Conservation (phyloP, 2,797 vertebrate genomes). For the Scyliorhinus canicula region DNA sequence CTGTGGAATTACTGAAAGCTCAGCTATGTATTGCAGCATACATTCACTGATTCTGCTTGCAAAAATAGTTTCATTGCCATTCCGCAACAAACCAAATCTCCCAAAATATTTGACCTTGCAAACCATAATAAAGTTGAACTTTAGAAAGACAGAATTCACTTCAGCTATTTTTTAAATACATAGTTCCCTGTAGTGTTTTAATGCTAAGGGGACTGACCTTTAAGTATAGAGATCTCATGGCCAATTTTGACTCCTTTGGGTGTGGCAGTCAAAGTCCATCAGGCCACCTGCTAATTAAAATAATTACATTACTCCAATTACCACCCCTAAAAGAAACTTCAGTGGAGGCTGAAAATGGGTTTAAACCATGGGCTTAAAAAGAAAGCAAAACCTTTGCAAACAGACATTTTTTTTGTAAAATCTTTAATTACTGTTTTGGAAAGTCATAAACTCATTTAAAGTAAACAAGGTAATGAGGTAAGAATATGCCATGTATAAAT, state of each 20-base stretch:
- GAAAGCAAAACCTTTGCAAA: background rate
- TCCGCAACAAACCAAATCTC: background rate
- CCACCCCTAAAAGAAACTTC: background rate
- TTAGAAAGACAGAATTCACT: background rate
- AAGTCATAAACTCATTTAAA: background rate
- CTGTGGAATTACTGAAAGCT: background rate
- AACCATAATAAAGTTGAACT: slow-evolving; percentile 1
- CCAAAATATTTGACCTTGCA: slow-evolving; percentile 19
- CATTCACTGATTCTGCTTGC: background rate
- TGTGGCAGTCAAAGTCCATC: background rate
- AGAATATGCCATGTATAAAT: background rate
- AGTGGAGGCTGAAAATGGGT: background rate
- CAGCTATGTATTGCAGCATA: background rate
- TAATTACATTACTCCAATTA: background rate
- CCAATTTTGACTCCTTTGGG: slow-evolving; percentile 17
- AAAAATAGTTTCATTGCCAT: background rate
- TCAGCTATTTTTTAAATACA: background rate
- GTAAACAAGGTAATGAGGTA: background rate
- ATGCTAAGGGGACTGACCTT: background rate
- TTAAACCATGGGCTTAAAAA: slow-evolving; percentile 3
- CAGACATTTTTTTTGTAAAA: slow-evolving; percentile 10
- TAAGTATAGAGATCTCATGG: slow-evolving; percentile 13
- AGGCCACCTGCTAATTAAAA: slow-evolving; percentile 23
- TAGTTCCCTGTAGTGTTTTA: background rate
- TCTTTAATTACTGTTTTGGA: slow-evolving; percentile 15